These are phyloP conservation scores for Eupithecia insigniata DNA, from an alignment of 2,888 invertebrate genomes.

Conservation along the genomic window DNA sequence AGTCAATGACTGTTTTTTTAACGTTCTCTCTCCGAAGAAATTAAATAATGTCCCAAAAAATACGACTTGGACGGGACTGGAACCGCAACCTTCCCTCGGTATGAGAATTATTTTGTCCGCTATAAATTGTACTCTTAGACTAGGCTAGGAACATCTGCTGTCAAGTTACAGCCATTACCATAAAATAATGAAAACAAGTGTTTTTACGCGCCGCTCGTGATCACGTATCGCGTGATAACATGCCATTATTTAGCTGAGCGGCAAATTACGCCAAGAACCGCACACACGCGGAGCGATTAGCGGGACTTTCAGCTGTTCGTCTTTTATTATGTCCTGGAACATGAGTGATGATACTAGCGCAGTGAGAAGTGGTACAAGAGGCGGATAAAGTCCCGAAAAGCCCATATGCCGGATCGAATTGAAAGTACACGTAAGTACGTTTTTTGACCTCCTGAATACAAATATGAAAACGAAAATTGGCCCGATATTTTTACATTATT, in stretches of 20 bases:
- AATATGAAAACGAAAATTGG: no score
- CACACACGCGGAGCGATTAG: slow-evolving; percentile 18
- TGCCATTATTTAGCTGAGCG: slow-evolving; percentile 36
- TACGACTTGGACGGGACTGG: background rate
- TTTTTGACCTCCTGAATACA: no score
- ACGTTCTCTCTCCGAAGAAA: background rate
- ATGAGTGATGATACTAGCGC: background rate
- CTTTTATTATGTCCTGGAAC: background rate
- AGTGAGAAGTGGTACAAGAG: no score
- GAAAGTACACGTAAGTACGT: no score
- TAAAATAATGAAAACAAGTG: slow-evolving; percentile 37
- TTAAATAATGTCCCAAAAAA: background rate
- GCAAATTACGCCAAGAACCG: slow-evolving; percentile 10
- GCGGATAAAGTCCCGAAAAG: no score
- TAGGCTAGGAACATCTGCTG: slow-evolving; percentile 10
- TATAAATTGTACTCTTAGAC: background rate
- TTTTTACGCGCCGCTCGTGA: slow-evolving; percentile 30
- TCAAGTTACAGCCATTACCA: slow-evolving; percentile 19
- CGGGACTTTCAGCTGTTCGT: background rate
- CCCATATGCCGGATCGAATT: no score
- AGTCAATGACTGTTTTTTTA: background rate
- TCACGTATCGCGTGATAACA: slow-evolving; percentile 40
- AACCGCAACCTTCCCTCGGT: background rate
- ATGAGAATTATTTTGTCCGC: background rate
- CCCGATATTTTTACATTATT: no score